These are phyloP conservation scores for Discoglossus pictus DNA, from an alignment of 2,797 vertebrate genomes.

Conservation along the genomic window DNA sequence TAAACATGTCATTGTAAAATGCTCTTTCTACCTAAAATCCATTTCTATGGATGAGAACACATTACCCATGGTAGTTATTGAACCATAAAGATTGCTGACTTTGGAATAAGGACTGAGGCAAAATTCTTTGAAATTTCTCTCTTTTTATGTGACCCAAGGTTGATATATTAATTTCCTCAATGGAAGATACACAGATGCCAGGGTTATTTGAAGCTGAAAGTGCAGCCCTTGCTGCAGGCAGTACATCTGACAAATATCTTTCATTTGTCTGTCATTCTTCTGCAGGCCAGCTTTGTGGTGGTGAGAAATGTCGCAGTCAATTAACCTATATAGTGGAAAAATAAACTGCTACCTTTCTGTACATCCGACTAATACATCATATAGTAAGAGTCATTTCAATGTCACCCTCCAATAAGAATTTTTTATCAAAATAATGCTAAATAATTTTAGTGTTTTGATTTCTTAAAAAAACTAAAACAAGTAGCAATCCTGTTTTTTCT, in stretches of 20 bases:
- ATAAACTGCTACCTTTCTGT: slow-evolving; percentile 26
- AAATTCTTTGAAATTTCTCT: slow-evolving; percentile 46
- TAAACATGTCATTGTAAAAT: slow-evolving; percentile 46
- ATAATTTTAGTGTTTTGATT: too few species aligned
- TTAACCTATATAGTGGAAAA: slow-evolving; percentile 51
- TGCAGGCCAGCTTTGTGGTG: slow-evolving; percentile 41
- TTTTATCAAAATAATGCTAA: too few species aligned
- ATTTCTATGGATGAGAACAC: slow-evolving; percentile 52
- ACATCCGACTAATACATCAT: slow-evolving; percentile 17
- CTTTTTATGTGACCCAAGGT: slow-evolving; percentile 24
- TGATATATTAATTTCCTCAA: slow-evolving; percentile 52
- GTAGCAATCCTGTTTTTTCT: too few species aligned
- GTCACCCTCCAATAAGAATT: too few species aligned
- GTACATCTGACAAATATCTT: slow-evolving; percentile 59
- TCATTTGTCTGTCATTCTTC: slow-evolving; percentile 50
- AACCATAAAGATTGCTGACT: slow-evolving; percentile 43
- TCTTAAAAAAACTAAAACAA: too few species aligned
- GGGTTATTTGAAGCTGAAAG: slow-evolving; percentile 56
- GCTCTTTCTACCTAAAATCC: slow-evolving; percentile 49
- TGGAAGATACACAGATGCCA: slow-evolving; percentile 52
- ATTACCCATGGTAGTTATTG: slow-evolving; percentile 40
- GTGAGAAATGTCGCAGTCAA: slow-evolving; percentile 36
- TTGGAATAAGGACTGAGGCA: slow-evolving; percentile 43
- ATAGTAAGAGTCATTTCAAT: slow-evolving; percentile 29
- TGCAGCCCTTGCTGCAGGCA: slow-evolving; percentile 55